phyloP scores from a whole-genome alignment of 1,140 invertebrate species.

The Muscidifurax raptorellus region DNA sequence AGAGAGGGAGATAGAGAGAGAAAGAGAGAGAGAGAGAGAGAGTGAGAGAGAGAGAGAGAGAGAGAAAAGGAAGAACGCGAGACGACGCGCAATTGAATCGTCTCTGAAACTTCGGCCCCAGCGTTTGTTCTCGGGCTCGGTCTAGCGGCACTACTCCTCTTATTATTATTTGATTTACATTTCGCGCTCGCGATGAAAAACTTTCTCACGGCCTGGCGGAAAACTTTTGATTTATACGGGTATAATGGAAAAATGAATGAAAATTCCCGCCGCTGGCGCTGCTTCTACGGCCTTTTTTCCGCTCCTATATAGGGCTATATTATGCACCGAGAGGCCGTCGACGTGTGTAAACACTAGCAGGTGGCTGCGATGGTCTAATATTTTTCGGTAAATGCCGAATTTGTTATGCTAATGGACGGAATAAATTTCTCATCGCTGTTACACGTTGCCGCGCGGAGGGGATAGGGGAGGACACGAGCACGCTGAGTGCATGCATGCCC shows the following conservation, averaged over 20 bases:
- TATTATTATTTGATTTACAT: slow-evolving; percentile 53
- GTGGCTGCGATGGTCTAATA: slow-evolving; percentile 39
- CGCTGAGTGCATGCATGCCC: neutral
- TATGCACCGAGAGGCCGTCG: neutral
- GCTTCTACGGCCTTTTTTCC: neutral
- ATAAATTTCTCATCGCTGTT: slow-evolving; percentile 35
- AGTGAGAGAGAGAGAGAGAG: neutral
- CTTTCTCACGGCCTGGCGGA: neutral
- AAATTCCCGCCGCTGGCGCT: slow-evolving; percentile 12
- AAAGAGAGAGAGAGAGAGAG: neutral
- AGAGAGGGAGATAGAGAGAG: slow-evolving; percentile 18
- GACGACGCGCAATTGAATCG: slow-evolving; percentile 40
- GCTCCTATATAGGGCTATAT: neutral
- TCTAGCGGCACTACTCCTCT: neutral
- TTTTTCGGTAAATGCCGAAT: slow-evolving; percentile 46
- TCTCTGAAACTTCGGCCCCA: slow-evolving; percentile 12
- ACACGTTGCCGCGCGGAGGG: neutral
- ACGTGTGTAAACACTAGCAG: slow-evolving; percentile 41
- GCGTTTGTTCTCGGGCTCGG: slow-evolving; percentile 5
- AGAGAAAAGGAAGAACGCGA: neutral
- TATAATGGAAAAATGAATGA: slow-evolving; percentile 52
- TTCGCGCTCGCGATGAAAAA: slow-evolving; percentile 48
- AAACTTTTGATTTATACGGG: slow-evolving; percentile 48
- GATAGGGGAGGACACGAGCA: too few species aligned
- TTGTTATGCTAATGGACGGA: slow-evolving; percentile 47